Evolutionary conservation across 2,888 invertebrate genomes (phyloP), one percentile per base, ranked within the genome.

Genomic region (Syritta pipiens): DNA sequence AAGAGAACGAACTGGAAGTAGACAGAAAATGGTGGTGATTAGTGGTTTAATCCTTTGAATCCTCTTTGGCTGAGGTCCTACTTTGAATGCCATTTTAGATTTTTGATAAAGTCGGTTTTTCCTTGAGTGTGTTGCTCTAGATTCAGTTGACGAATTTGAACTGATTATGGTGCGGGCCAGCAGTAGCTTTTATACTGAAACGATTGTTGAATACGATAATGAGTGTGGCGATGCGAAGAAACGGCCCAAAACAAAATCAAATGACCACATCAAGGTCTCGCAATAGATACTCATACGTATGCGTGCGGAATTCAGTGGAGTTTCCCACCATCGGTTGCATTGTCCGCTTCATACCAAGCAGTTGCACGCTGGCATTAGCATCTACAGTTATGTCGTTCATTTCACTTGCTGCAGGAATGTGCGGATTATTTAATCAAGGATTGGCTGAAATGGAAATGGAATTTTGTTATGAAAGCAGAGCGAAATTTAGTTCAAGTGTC

Each of bases 31-130:
- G 22, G 85, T 22, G 19, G 19, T 1, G 1, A 30, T 42, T 62
- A 24, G 30, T n/a, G 9, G 7, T 17, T 17, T 9, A 40, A 28
- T 49, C 26, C n/a, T 55, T 42, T 10, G 19, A 53, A 67, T 83
- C 60, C 69, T 68, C 60, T 32, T 9, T 3, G 14, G 35, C 40
- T 1, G 28, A 10, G 67, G 81, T 68, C 86, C 85, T 85, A 88
- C 88, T 86, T 88, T 87, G 85, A 86, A 87, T 85, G 88, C 86
- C 88, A 88, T 88, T 84, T 77, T 83, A n/a, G n/a, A n/a, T n/a
- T n/a, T 7, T 20, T 48, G 37, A 17, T 81, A 22, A 28, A 22
- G 20, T 83, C 24, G 81, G 82, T 59, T 57, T 37, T 76, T 4
- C 6, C 37, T 55, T 28, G 12, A 20, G 46, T 76, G 57, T 82